Conservation (phyloP, 2,888 invertebrate genomes). For the Panopea generosa region DNA sequence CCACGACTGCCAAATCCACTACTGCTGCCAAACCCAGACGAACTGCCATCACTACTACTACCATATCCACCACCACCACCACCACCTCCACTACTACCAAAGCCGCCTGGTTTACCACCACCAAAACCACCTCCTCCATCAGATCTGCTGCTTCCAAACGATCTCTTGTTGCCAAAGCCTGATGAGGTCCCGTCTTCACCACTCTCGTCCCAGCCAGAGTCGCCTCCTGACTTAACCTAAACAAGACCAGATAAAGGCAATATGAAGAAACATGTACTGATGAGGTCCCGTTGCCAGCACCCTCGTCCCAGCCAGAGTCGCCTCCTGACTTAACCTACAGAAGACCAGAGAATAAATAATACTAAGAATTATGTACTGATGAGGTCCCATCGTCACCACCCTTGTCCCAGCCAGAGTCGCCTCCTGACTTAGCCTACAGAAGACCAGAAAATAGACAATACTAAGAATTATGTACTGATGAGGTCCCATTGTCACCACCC, state of each 20-base stretch:
- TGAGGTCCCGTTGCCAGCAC: background rate
- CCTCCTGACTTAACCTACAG: background rate
- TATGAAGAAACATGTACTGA: constrained; percentile 8
- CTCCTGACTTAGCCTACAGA: background rate
- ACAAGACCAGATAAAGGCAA: background rate
- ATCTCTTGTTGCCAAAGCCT: constrained; percentile 22
- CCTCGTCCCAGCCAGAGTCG: constrained; percentile 2
- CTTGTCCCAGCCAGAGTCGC: constrained; percentile 48
- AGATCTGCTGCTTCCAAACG: constrained; percentile 11
- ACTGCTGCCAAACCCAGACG: constrained; percentile 16
- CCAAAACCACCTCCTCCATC: constrained; percentile 19
- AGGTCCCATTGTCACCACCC: background rate
- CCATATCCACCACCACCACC: constrained; percentile 31
- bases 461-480: background rate
- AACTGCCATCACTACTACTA: background rate
- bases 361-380: constrained; percentile 4
- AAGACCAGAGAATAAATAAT: background rate
- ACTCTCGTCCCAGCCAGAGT: constrained; percentile 4
- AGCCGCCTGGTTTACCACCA: constrained; percentile 4
- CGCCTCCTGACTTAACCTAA: background rate
- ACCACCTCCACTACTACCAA: constrained; percentile 25
- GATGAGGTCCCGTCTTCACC: background rate
- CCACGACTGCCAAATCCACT: constrained; percentile 40
- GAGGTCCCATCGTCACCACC: constrained; percentile 1
- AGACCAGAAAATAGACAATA: background rate